phyloP scores from a whole-genome alignment of 2,113 vertebrate species.

The Triplophysa siluroides region DNA sequence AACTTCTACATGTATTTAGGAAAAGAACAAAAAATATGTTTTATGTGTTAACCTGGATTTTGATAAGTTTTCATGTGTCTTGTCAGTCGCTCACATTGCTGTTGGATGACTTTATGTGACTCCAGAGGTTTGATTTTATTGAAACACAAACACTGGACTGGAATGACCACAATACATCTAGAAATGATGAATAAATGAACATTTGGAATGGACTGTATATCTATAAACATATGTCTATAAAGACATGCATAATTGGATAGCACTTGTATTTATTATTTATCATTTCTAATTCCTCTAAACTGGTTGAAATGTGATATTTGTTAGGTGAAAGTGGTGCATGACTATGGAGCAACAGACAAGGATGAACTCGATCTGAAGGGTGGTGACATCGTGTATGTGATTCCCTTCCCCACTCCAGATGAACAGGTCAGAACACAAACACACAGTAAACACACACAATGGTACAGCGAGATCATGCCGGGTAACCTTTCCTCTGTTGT shows the following conservation, averaged over 20 bases:
- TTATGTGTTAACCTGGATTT: too few species aligned
- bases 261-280: not conserved
- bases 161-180: too few species aligned
- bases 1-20: too few species aligned
- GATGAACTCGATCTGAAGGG: constrained; percentile 91
- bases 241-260: not conserved
- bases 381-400: constrained; percentile 86
- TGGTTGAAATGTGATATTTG: constrained; percentile 1
- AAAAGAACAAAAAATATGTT: too few species aligned
- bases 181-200: too few species aligned
- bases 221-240: not conserved
- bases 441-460: not conserved
- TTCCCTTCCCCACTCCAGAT: constrained; percentile 89
- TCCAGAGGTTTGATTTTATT: too few species aligned
- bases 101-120: too few species aligned
- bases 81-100: too few species aligned
- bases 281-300: not conserved
- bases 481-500: not conserved
- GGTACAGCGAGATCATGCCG: not conserved
- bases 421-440: constrained; percentile 81
- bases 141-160: too few species aligned
- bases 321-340: constrained; percentile 91
- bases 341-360: constrained; percentile 86
- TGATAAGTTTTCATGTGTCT: too few species aligned
- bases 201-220: too few species aligned